phyloP scores from a whole-genome alignment of 2,888 invertebrate genomes.

The Spilosoma lubricipeda region DNA sequence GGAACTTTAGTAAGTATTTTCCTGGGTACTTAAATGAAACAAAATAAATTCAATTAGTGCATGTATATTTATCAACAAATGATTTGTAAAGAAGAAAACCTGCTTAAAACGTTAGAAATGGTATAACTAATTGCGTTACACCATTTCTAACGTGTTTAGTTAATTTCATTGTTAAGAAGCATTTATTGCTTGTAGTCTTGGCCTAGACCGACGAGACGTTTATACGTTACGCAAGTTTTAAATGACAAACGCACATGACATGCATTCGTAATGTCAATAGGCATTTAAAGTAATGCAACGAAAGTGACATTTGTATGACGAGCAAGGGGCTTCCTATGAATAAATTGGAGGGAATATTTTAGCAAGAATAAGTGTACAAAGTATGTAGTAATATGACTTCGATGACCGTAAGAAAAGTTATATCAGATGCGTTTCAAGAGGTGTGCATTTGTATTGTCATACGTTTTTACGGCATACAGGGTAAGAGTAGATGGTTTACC shows the following conservation, averaged over 20 bases:
- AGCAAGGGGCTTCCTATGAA: conserved; percentile 47
- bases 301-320: conserved; percentile 48
- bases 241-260: conserved; percentile 35
- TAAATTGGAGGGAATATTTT: conserved; percentile 31
- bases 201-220: conserved; percentile 41
- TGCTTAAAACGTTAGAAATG: neutral
- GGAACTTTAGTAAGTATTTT: neutral
- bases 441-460: too few species aligned
- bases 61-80: neutral
- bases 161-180: conserved; percentile 9
- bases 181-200: conserved; percentile 28
- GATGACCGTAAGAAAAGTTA: neutral
- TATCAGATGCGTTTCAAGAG: too few species aligned
- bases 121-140: neutral
- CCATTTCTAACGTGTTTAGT: conserved; percentile 3
- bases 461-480: too few species aligned
- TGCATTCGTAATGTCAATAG: conserved; percentile 39
- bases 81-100: neutral
- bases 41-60: neutral
- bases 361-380: neutral
- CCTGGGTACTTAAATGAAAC: neutral
- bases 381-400: neutral
- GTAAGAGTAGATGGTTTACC: too few species aligned
- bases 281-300: conserved; percentile 41
- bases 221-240: conserved; percentile 40